Evolutionary conservation across 2,113 vertebrate genomes (phyloP), one percentile per base, ranked within the genome.

Genomic region (Falcunculus frontatus): DNA sequence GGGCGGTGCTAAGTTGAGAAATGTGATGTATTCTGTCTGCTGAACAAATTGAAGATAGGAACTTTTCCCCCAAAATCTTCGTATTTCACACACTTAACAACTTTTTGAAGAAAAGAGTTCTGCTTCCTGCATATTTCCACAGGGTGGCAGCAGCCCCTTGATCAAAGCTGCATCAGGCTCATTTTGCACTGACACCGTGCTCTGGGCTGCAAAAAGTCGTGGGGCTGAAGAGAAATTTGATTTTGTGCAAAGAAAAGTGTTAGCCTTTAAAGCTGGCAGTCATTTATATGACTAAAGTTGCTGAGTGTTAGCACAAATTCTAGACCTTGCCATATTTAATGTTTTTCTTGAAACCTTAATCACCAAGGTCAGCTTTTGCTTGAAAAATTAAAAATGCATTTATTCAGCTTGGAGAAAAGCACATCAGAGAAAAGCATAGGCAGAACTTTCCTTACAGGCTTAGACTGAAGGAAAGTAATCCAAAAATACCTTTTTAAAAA

Each of bases 121-220:
- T 90, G 13, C 10, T 84, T 84, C 35, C 69, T 68, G 56, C 20
- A 79, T 44, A 41, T 72, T 70, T 78, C 95, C 96, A 96, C 93
- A 60, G 69, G 94, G 84, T 95, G 95, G 95, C 96, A 95, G 56
- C 81, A 96, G 47, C 22, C 23, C 4, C 87, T 78, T 11, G 42
- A 7, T 82, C 52, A 49, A 89, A 81, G 25, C 60, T 30, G 12
- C 44, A 29, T 19, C 64, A n/a, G 52, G 7, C 55, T 84, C 46
- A 0, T 29, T 44, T 69, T 29, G 4, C 39, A 6, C 16, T 26
- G 32, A 17, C 26, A 1, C 3, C 0, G 0, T 7, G 46, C 47
- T 60, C 30, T 9, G n/a, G 15, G 55, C 47, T 8, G 12, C 37
- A 55, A 33, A 0, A 0, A 80, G 27, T 27, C 20, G 39, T 32